phyloP scores from a whole-genome alignment of 2,113 vertebrate species.

The Rhinoptilus africanus region DNA sequence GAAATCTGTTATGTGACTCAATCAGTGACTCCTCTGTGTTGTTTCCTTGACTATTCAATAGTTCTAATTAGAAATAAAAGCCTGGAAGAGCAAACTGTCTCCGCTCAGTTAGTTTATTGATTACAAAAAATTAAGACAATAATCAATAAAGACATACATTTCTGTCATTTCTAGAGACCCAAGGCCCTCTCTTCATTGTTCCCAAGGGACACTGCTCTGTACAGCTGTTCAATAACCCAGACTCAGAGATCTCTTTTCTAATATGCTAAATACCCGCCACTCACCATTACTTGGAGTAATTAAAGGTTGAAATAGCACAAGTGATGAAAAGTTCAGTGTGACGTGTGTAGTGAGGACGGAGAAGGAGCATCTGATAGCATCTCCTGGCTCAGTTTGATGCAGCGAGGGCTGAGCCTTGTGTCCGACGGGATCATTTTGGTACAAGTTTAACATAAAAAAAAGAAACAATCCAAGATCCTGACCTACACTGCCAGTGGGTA shows the following conservation, averaged over 20 bases:
- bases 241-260: neutral
- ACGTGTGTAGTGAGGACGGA: neutral
- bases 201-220: neutral
- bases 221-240: neutral
- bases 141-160: neutral
- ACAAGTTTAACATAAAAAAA: neutral
- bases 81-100: neutral
- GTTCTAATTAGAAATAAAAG: neutral
- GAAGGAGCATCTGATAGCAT: neutral
- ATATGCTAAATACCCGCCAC: neutral
- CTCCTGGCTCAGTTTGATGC: neutral
- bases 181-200: neutral
- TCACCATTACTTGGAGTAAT: neutral
- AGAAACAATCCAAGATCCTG: neutral
- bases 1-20: neutral
- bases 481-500: neutral
- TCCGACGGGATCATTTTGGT: neutral
- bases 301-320: neutral
- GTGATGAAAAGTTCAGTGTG: neutral
- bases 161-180: neutral
- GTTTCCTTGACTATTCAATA: neutral
- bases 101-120: neutral
- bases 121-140: neutral
- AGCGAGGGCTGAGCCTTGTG: rapidly evolving
- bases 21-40: neutral